Base-by-base conservation (phyloP, 2,888 invertebrate species). In the Nebria brevicollis region DNA sequence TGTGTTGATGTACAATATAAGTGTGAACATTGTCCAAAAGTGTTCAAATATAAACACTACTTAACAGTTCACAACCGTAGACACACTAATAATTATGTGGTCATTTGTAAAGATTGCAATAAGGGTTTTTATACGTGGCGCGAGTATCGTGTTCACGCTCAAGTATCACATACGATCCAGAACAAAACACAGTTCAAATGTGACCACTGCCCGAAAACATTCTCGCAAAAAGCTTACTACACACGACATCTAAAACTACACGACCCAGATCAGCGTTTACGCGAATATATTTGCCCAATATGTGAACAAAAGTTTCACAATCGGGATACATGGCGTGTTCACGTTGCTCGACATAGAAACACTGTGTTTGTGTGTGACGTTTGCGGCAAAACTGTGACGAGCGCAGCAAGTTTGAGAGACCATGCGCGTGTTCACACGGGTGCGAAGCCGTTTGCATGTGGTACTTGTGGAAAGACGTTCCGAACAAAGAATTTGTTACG, bases 1-100 rank as follows among this genome's bases (percentile, higher is more conserved):
- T 54, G 54, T 54, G 13, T 54, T 54, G 54, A 54, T 54, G 1
- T 11, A 54, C 54, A 7, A 7, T 91, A 89, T 77, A 84, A 87
- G 0, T 93, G 93, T 84, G 87, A 88, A 1, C 86, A 91, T 77
- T 93, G 93, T 84, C 89, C 90, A 72, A 92, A 91, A 82, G 87
- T 90, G 0, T 93, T 92, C 81, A 88, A 90, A 11, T 88, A 90
- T 2, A 68, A 20, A 41, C 13, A 13, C 7, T 26, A 34, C 26
- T 66, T 80, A 41, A 15, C 1, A 6, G 7, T 91, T 11, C 92
- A 92, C 75, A 91, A 91, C 88, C 86, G 90, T 0, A 89, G 88
- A 0, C 34, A 91, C 88, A 84, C 90, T 88, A 41, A 90, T 86
- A 83, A 89, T 90, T 83, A 89, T 90, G 25, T 72, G 11, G 34